Conservation (phyloP, 2,113 vertebrate species). For the Eubucco bourcierii region DNA sequence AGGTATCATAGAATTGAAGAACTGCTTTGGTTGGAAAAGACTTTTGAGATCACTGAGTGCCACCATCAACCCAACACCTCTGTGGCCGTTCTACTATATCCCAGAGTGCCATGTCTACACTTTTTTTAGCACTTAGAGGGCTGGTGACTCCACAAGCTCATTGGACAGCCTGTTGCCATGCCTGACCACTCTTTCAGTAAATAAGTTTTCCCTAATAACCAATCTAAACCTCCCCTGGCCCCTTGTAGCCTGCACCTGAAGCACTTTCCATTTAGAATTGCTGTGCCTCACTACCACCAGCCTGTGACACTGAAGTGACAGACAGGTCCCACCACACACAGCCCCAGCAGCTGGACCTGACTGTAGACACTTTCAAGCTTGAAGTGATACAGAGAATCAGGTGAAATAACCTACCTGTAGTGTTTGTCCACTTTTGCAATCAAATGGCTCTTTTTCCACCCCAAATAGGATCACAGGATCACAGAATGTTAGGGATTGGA, state of each 20-base stretch:
- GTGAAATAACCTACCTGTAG: not conserved
- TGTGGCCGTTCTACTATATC: too few species aligned
- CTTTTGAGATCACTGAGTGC: too few species aligned
- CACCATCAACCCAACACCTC: too few species aligned
- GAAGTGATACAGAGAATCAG: fast-evolving
- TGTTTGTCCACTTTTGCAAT: not conserved
- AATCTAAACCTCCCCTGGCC: not conserved
- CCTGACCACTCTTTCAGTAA: too few species aligned
- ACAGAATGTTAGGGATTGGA: too few species aligned
- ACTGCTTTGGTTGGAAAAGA: too few species aligned
- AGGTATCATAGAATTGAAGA: not conserved
- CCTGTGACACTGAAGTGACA: not conserved
- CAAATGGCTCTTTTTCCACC: not conserved
- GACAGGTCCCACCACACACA: not conserved
- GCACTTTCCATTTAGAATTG: not conserved
- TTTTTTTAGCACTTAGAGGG: too few species aligned
- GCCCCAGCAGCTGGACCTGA: not conserved
- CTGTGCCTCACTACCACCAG: not conserved
- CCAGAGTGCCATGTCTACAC: too few species aligned
- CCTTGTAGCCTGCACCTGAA: not conserved
- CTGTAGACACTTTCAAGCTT: not conserved
- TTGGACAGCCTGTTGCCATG: too few species aligned
- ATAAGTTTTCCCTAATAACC: too few species aligned
- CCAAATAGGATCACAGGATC: too few species aligned
- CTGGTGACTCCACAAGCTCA: too few species aligned